Percentiles rank a stretch among this genome's conserved stretches.
These are phyloP conservation scores for Tursiops truncatus DNA, from an alignment of 2,113 vertebrate genomes.

Conservation along the genomic window DNA sequence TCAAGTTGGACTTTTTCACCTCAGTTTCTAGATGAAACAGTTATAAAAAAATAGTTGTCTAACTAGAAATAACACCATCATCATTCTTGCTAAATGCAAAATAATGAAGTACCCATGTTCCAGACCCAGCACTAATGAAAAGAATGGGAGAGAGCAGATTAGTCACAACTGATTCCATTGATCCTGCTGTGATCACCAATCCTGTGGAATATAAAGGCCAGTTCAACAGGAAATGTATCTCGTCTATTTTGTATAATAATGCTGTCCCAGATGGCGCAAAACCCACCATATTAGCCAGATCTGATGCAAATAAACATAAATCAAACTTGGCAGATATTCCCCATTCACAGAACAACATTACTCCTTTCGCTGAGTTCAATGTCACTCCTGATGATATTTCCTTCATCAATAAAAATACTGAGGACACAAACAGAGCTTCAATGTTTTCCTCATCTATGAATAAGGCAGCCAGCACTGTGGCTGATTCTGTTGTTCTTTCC, in stretches of 20 bases:
- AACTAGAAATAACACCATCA: background rate
- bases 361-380: background rate
- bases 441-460: background rate
- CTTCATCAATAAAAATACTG: background rate
- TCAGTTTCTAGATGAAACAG: background rate
- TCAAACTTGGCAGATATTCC: background rate
- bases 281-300: background rate
- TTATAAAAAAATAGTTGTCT: background rate
- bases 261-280: background rate
- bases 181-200: background rate
- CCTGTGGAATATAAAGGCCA: background rate
- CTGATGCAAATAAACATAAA: background rate
- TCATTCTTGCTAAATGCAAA: background rate
- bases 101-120: background rate
- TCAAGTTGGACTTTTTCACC: background rate
- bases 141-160: background rate
- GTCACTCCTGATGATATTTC: background rate
- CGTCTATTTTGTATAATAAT: conserved; percentile 9
- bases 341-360: background rate
- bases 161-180: background rate
- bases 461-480: background rate
- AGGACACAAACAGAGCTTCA: background rate
- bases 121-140: background rate
- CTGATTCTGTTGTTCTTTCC: background rate
- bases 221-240: background rate